Conservation (phyloP, 2,113 vertebrate genomes). For the Thymallus thymallus region DNA sequence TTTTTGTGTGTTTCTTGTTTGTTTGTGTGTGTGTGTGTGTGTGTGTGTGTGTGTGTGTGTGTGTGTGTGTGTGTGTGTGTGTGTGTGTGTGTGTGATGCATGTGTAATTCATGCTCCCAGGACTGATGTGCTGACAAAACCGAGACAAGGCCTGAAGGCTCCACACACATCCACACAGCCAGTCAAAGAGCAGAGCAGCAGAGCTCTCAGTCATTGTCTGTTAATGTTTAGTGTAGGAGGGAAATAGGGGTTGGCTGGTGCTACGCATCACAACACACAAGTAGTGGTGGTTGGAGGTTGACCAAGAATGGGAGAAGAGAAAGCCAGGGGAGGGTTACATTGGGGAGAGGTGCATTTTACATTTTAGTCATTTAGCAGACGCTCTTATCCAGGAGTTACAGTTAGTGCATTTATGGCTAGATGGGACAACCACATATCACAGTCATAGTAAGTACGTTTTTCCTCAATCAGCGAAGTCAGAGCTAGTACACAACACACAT, state of each 20-base stretch:
- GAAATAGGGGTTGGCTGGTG: background rate
- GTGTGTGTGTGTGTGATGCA: no score
- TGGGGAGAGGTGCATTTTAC: background rate
- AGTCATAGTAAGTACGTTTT: no score
- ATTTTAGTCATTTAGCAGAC: no score
- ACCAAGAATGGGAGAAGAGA: conserved; percentile 37
- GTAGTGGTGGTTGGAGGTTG: conserved; percentile 15
- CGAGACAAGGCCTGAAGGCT: conserved; percentile 21
- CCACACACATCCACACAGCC: conserved; percentile 3
- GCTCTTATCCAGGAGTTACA: no score
- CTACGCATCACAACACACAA: conserved; percentile 15
- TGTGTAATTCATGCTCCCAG: conserved; percentile 18
- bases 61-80: no score
- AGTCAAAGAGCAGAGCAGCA: conserved; percentile 18
- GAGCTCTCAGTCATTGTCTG: conserved; percentile 17
- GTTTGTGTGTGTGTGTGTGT: background rate
- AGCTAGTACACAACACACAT: no score
- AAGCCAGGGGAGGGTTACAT: conserved; percentile 41
- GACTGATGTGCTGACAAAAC: conserved; percentile 59
- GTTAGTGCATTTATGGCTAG: no score
- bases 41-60: background rate
- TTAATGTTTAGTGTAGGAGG: conserved; percentile 21
- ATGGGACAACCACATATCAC: no score
- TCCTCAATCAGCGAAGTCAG: no score
- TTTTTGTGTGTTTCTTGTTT: no score